phyloP scores from a whole-genome alignment of 2,888 invertebrate species.

The Sisyra terminalis region DNA sequence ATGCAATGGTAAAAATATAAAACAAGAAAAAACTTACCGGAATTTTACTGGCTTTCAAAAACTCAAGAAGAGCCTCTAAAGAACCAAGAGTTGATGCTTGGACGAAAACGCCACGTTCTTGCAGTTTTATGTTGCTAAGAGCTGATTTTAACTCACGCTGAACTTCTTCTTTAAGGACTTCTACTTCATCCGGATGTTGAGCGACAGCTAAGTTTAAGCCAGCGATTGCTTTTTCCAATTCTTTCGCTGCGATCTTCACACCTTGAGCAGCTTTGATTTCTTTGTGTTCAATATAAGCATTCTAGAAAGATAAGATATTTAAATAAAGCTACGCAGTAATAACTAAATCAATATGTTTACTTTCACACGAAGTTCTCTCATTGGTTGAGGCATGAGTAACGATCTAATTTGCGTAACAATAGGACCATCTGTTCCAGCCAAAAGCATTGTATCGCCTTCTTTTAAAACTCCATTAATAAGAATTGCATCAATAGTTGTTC shows the following conservation, averaged over 20 bases:
- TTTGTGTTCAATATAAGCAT: slow-evolving; percentile 86
- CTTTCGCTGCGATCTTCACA: slow-evolving; percentile 96
- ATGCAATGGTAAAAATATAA: neutral
- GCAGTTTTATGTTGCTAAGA: slow-evolving; percentile 78
- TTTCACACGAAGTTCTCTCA: slow-evolving; percentile 94
- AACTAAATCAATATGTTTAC: slow-evolving; percentile 25
- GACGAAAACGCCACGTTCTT: slow-evolving; percentile 93
- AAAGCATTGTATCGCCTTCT: slow-evolving; percentile 86
- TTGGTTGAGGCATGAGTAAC: slow-evolving; percentile 92
- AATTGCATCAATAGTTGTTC: slow-evolving; percentile 97
- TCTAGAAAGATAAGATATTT: slow-evolving; percentile 31
- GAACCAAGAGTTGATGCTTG: slow-evolving; percentile 99
- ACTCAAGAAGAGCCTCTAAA: slow-evolving; percentile 88
- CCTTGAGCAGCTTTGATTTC: slow-evolving; percentile 94
- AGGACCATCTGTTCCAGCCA: slow-evolving; percentile 97
- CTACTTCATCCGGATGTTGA: slow-evolving; percentile 85
- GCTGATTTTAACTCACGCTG: slow-evolving; percentile 76
- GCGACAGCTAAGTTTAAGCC: slow-evolving; percentile 87
- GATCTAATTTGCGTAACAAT: slow-evolving; percentile 95
- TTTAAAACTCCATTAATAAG: slow-evolving; percentile 88
- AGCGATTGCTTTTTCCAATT: slow-evolving; percentile 94
- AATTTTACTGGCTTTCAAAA: slow-evolving; percentile 79
- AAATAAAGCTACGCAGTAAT: neutral
- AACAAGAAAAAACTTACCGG: slow-evolving; percentile 51
- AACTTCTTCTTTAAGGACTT: slow-evolving; percentile 71